phyloP scores from a whole-genome alignment of 2,797 vertebrate species.

The Huso huso region DNA sequence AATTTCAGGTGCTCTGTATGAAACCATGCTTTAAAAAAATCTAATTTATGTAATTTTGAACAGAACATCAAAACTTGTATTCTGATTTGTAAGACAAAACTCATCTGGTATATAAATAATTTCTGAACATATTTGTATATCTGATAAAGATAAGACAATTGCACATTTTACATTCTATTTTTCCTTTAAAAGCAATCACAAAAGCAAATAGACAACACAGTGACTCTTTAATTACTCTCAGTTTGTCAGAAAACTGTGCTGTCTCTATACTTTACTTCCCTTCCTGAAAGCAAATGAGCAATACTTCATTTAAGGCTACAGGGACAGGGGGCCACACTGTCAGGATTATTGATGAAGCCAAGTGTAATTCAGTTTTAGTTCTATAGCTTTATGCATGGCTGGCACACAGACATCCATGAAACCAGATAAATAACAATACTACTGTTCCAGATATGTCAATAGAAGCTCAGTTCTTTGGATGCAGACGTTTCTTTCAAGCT shows the following conservation, averaged over 20 bases:
- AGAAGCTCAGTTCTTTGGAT: slow-evolving; percentile 47
- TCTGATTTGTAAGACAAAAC: too few species aligned
- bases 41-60: too few species aligned
- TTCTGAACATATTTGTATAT: too few species aligned
- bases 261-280: slow-evolving; percentile 9
- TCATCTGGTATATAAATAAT: too few species aligned
- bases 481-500: slow-evolving; percentile 30
- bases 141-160: too few species aligned
- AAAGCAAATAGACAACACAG: slow-evolving; percentile 7
- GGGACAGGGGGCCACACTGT: slow-evolving; percentile 41
- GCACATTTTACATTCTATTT: too few species aligned
- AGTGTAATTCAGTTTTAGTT: slow-evolving; percentile 31
- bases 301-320: slow-evolving; percentile 26
- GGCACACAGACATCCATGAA: slow-evolving; percentile 31
- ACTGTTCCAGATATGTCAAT: slow-evolving; percentile 44
- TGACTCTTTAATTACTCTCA: slow-evolving; percentile 30
- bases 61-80: too few species aligned
- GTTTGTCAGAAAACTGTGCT: slow-evolving; percentile 8
- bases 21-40: too few species aligned
- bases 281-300: slow-evolving; percentile 24
- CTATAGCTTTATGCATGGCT: slow-evolving; percentile 32
- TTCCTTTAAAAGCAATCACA: too few species aligned
- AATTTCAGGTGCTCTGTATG: too few species aligned
- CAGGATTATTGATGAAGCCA: slow-evolving; percentile 34
- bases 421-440: slow-evolving; percentile 28